These are phyloP conservation scores for Misgurnus anguillicaudatus DNA, from an alignment of 2,113 vertebrate genomes.

Conservation along the genomic window DNA sequence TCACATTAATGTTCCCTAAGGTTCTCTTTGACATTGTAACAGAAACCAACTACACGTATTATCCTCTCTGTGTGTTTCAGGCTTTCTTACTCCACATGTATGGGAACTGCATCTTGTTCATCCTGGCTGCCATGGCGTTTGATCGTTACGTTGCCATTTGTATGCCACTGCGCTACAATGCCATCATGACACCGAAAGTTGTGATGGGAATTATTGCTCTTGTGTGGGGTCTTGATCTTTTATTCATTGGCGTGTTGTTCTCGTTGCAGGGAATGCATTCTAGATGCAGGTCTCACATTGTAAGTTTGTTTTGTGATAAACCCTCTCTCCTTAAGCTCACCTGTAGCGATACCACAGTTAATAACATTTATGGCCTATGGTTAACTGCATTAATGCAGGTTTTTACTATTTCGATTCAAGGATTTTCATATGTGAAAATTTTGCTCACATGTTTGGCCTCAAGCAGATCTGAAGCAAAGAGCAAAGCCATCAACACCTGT, in stretches of 20 bases:
- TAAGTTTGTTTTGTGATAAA: conserved; percentile 74
- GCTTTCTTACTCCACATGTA: conserved; percentile 74
- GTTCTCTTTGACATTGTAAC: conserved; percentile 70
- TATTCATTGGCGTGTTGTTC: conserved; percentile 64
- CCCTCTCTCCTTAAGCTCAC: conserved; percentile 28
- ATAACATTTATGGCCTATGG: conserved; percentile 69
- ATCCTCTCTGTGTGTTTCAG: conserved; percentile 73
- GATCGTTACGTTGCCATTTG: conserved; percentile 77
- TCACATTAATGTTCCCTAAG: conserved; percentile 71
- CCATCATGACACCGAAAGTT: conserved; percentile 65
- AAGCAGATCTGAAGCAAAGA: conserved; percentile 60
- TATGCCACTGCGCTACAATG: conserved; percentile 67
- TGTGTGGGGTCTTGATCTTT: conserved; percentile 69
- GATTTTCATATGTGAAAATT: conserved; percentile 71
- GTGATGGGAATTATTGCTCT: conserved; percentile 58
- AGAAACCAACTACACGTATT: conserved; percentile 60
- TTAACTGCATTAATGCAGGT: conserved; percentile 66
- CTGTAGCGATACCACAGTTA: conserved; percentile 64
- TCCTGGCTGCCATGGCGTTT: conserved; percentile 75
- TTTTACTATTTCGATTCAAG: conserved; percentile 66
- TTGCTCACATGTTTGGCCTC: conserved; percentile 64
- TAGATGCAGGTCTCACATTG: conserved; percentile 62
- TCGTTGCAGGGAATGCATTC: conserved; percentile 63
- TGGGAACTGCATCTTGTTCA: conserved; percentile 69
- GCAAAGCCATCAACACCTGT: conserved; percentile 71